Base-by-base conservation (phyloP, 1,140 invertebrate species). In the Aethina tumida region DNA sequence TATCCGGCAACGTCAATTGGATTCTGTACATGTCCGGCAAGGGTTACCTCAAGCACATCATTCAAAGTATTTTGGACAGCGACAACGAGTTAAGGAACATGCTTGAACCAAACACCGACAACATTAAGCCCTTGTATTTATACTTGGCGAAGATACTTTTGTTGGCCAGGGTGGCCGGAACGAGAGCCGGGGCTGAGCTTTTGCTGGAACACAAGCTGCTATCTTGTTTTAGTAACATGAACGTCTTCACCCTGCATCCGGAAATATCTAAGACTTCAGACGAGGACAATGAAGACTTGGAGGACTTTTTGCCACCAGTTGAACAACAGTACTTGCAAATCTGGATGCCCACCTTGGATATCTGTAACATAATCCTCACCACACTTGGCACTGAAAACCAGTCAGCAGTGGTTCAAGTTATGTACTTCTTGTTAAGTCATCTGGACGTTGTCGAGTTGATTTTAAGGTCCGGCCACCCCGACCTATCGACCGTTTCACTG, bases 91-190 rank as follows among this genome's bases (percentile, higher is more conserved):
- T 95, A 1, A 70, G 74, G 45, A 64, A 69, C 30, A 70, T 86
- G 9, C 56, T 93, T 12, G 77, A 80, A 41, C 70, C 77, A 2
- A 68, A 71, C 18, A 77, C 80, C 1, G 74, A 78, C 22, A 75
- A 78, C 7, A 65, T 93, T 15, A 73, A 80, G 38, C 74, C 79
- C 1, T 62, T 93, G 0, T 94, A 89, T 65, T 73, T 93, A 1
- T 93, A 88, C 63, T 84, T 91, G 58, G 83, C 86, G 0, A 87
- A 88, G 62, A 82, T 93, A 77, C 74, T 85, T 31, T 69, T 91
- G 35, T 69, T 94, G 9, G 75, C 75, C 5, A 69, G 83, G 50
- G 69, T 92, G 43, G 79, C 84, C 0, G 74, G 75, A 10, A 42
- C 74, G 0, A 66, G 73, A 39, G 53, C 71, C 15, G 89, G 89